Percentiles rank a stretch among this genome's conserved stretches.
phyloP scores from a whole-genome alignment of 1,140 invertebrate genomes.

The Leptopilina clavipes region DNA sequence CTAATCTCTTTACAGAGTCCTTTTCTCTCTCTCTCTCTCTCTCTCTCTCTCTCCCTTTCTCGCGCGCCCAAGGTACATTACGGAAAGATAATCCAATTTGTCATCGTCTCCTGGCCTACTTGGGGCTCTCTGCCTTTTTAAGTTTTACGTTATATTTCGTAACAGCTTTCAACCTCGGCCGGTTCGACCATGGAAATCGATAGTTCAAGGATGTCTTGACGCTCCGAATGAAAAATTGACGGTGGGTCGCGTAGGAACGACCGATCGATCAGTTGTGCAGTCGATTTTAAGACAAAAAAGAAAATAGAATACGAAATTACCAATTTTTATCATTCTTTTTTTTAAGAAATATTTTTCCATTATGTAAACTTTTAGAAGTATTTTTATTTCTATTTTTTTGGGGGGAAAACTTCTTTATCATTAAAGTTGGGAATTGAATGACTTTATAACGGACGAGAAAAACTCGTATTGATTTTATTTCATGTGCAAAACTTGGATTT shows the following conservation, averaged over 20 bases:
- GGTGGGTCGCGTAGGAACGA: constrained; percentile 28
- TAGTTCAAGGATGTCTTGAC: constrained; percentile 27
- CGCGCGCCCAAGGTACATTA: neutral
- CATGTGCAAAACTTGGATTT: too few relatives aligned
- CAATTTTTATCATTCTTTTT: constrained; percentile 3
- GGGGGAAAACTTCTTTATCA: too few relatives aligned
- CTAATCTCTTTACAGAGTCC: constrained; percentile 22
- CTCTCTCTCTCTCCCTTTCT: neutral
- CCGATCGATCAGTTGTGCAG: constrained; percentile 23
- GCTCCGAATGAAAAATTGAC: constrained; percentile 31
- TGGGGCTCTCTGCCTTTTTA: neutral
- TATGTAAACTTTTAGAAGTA: too few relatives aligned
- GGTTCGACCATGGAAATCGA: constrained; percentile 24
- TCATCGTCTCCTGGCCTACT: constrained; percentile 29
- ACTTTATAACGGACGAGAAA: too few relatives aligned
- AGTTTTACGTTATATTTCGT: constrained; percentile 33
- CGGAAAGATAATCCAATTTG: constrained; percentile 26
- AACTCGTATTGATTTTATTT: too few relatives aligned
- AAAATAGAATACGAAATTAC: neutral
- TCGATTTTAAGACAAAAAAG: constrained; percentile 12
- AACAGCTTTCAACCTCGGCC: constrained; percentile 24
- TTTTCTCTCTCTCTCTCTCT: neutral
- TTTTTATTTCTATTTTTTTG: too few relatives aligned
- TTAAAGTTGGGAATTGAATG: too few relatives aligned
- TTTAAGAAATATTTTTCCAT: neutral